Evolutionary conservation across 1,140 invertebrate species (phyloP).

Genomic region (Dolichoris vasculosae): DNA sequence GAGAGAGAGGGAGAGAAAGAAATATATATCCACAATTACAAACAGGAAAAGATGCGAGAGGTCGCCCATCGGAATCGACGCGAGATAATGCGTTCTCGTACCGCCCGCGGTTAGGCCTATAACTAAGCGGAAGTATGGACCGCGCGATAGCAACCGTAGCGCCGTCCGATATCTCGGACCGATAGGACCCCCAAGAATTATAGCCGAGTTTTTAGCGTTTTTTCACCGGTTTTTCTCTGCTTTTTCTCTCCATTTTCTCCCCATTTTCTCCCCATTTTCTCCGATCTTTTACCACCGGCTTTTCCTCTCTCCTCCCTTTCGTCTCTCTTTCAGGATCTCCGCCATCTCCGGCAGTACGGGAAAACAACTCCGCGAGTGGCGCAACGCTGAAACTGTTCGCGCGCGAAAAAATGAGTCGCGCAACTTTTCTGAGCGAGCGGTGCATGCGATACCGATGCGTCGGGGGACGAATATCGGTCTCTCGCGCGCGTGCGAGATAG

Average conservation of each 20-base stretch:
- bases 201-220: neutral
- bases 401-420: too few relatives aligned
- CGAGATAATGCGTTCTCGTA: constrained; percentile 6
- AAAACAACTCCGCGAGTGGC: neutral
- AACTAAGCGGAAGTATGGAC: neutral
- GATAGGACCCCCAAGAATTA: constrained; percentile 24
- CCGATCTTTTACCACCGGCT: too few relatives aligned
- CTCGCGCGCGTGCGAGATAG: too few relatives aligned
- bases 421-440: too few relatives aligned
- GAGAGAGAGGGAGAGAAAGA: neutral
- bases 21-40: neutral
- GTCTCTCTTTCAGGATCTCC: neutral
- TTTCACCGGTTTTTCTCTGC: too few relatives aligned
- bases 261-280: too few relatives aligned
- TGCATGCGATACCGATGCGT: neutral
- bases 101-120: neutral
- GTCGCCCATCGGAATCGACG: neutral
- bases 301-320: neutral
- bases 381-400: too few relatives aligned
- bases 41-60: neutral
- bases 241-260: too few relatives aligned
- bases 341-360: neutral
- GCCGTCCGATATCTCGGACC: neutral
- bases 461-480: too few relatives aligned
- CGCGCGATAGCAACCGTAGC: neutral